Evolutionary conservation across 2,888 invertebrate species (phyloP).

Genomic region (Stegana nigrithorax): DNA sequence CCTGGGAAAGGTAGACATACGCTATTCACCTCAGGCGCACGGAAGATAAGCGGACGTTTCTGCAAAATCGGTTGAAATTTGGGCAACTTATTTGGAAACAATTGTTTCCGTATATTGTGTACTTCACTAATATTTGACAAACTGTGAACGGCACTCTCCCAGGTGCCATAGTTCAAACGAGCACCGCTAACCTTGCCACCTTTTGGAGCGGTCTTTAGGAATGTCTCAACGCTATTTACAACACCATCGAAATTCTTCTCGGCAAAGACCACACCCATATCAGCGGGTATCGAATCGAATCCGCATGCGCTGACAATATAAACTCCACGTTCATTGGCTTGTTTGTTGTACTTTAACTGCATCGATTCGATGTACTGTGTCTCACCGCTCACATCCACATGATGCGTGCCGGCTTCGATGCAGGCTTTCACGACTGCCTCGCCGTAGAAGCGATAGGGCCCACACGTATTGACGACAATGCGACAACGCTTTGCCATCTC

Average conservation of each 20-base stretch:
- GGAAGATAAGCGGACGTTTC: slow-evolving; percentile 71
- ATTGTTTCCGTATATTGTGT: slow-evolving; percentile 73
- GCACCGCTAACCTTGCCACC: slow-evolving; percentile 68
- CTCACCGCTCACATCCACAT: slow-evolving; percentile 95
- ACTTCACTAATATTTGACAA: slow-evolving; percentile 76
- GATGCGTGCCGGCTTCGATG: slow-evolving; percentile 82
- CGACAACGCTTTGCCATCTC: slow-evolving; percentile 84
- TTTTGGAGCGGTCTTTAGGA: slow-evolving; percentile 69
- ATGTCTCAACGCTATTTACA: slow-evolving; percentile 83
- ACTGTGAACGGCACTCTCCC: slow-evolving; percentile 87
- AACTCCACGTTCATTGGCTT: slow-evolving; percentile 82
- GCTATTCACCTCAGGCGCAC: slow-evolving; percentile 63
- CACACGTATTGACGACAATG: slow-evolving; percentile 91
- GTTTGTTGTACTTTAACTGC: slow-evolving; percentile 82
- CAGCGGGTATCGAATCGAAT: slow-evolving; percentile 92
- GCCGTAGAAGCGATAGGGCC: slow-evolving; percentile 89
- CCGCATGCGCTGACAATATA: slow-evolving; percentile 93
- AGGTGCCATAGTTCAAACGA: slow-evolving; percentile 84
- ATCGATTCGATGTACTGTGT: slow-evolving; percentile 88
- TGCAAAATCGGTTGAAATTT: slow-evolving; percentile 73
- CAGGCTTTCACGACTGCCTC: slow-evolving; percentile 89
- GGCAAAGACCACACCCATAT: slow-evolving; percentile 85
- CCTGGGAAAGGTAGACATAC: slow-evolving; percentile 87
- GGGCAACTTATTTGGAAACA: slow-evolving; percentile 76
- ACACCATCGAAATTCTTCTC: slow-evolving; percentile 80